Evolutionary conservation across 2,888 invertebrate genomes (phyloP), one percentile per base, ranked within the genome.

Genomic region (Chromoteleia sp.): DNA sequence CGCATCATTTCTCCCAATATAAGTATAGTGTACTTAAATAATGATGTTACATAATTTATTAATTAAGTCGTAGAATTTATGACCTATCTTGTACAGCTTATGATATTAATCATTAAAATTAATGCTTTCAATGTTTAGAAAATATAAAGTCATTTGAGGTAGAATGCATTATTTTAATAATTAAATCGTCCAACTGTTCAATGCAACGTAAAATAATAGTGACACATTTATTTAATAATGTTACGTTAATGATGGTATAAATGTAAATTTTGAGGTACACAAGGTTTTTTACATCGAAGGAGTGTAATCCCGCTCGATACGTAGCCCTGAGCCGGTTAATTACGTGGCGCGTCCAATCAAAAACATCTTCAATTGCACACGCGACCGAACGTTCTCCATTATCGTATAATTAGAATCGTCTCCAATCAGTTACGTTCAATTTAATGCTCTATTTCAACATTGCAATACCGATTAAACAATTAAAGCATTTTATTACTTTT

Each of bases 291-390:
- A 33, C 39, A 56, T 14, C 15, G 41, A 1, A 21, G 4, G n/a
- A 41, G 7, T 56, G 19, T 45, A 59, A 59, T 71, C 50, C 36
- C 19, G 61, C 29, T 61, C 71, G 61, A 61, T 52, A 43, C 19
- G 61, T 61, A 10, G 52, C 61, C 59, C 39, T 71, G 52, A 59
- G 59, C 71, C 29, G 59, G 59, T 59, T 61, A 73, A 73, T 73
- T 73, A 73, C 61, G 54, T 29, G 73, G 52, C 54, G 15, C 43
- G 54, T 63, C 43, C 61, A 73, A 73, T 73, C 73, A 73, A 73
- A 73, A 73, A 73, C 61, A 63, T 61, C 61, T 63, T 73, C 73
- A 52, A 63, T 73, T 61, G 61, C 73, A 43, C 73, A 73, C 73
- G 73, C 61, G 43, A 73, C 48, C 61, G 41, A 71, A 10, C 61